Conservation (phyloP, 2,888 invertebrate genomes). For the Pammene fasciana region DNA sequence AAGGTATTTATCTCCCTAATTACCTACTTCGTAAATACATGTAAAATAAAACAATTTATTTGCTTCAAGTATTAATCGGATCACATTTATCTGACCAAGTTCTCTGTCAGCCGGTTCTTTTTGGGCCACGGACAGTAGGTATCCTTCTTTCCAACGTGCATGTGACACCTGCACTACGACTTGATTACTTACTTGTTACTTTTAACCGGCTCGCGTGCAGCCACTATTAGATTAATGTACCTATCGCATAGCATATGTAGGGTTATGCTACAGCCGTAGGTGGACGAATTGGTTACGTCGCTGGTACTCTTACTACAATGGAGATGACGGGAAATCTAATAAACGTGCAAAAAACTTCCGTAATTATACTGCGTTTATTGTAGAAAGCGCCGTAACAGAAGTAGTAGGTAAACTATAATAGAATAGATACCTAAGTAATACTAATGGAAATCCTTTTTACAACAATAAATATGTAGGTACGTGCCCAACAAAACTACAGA, state of each 20-base stretch:
- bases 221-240: no score
- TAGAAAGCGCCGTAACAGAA: background rate
- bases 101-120: conserved; percentile 65
- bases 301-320: conserved; percentile 14
- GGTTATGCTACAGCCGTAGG: conserved; percentile 18
- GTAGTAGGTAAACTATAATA: no score
- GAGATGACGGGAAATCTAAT: conserved; percentile 19
- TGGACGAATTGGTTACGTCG: conserved; percentile 15
- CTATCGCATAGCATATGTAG: conserved; percentile 5
- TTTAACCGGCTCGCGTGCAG: background rate
- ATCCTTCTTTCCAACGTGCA: conserved; percentile 48
- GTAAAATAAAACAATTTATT: conserved; percentile 2
- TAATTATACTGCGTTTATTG: background rate
- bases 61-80: conserved; percentile 44
- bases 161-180: conserved; percentile 12
- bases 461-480: background rate
- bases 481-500: background rate
- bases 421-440: no score
- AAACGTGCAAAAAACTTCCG: conserved; percentile 9
- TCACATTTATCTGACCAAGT: conserved; percentile 58
- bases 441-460: no score
- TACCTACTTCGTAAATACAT: background rate
- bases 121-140: conserved; percentile 69
- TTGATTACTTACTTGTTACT: conserved; percentile 1
- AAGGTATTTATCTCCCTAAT: background rate